Evolutionary conservation across 2,113 vertebrate species (phyloP).

Genomic region (Dunckerocampus dactyliophorus): DNA sequence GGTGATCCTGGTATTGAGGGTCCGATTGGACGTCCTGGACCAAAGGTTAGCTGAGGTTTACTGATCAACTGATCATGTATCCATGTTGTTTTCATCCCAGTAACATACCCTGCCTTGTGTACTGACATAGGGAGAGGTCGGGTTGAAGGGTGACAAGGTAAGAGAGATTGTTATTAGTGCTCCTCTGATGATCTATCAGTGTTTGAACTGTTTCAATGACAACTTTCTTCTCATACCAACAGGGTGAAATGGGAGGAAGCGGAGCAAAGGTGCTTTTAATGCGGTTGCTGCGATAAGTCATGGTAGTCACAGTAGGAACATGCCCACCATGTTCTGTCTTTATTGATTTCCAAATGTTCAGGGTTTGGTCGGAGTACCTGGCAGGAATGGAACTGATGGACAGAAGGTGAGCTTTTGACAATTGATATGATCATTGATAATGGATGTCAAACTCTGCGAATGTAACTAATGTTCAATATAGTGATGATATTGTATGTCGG

Average conservation of each 20-base stretch:
- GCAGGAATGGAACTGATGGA: slow-evolving; percentile 74
- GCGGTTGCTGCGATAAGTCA: not conserved
- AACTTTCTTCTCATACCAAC: not conserved
- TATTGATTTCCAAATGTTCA: slow-evolving; percentile 19
- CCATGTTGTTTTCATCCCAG: not conserved
- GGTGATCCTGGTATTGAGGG: slow-evolving; percentile 97
- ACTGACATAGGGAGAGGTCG: slow-evolving; percentile 65
- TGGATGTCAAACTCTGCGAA: not conserved
- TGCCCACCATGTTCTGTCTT: slow-evolving; percentile 8
- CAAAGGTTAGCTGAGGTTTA: slow-evolving; percentile 78
- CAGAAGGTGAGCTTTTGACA: slow-evolving; percentile 61
- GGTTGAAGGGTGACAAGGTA: slow-evolving; percentile 71
- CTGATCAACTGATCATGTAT: not conserved
- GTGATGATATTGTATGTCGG: not conserved
- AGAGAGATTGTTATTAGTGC: not conserved
- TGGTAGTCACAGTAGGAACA: no score
- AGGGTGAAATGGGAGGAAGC: slow-evolving; percentile 73
- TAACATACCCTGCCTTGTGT: not conserved
- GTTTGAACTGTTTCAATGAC: not conserved
- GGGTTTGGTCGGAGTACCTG: slow-evolving; percentile 59
- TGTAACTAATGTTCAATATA: not conserved
- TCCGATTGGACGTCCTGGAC: slow-evolving; percentile 91
- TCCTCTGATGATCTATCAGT: slow-evolving; percentile 21
- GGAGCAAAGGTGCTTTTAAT: slow-evolving; percentile 66
- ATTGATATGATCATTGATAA: not conserved